Conservation (phyloP, 2,888 invertebrate species). For the Lacanobia wlatinum region DNA sequence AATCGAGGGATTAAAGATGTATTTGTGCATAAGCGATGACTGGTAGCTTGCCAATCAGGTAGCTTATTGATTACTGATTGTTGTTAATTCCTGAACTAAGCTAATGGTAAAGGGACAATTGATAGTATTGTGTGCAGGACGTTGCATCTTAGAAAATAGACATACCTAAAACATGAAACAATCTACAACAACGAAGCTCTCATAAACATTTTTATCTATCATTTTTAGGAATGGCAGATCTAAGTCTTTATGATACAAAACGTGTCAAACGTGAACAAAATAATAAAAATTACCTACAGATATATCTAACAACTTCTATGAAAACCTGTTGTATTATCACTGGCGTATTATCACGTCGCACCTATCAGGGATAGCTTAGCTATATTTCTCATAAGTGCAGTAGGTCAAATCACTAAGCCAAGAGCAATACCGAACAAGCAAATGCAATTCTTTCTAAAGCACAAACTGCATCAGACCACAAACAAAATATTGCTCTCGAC, state of each 20-base stretch:
- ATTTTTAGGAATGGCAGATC: no score
- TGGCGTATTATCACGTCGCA: no score
- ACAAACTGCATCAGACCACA: conserved; percentile 3
- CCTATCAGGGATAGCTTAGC: no score
- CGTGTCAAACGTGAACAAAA: no score
- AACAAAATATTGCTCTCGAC: conserved; percentile 3
- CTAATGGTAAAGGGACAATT: conserved; percentile 5
- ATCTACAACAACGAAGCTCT: neutral
- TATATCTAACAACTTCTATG: no score
- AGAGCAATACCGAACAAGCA: neutral
- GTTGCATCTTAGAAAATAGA: no score
- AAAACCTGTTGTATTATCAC: no score
- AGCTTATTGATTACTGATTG: conserved; percentile 49
- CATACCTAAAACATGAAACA: no score
- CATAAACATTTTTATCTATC: neutral
- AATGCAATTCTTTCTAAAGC: neutral
- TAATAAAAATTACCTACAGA: no score
- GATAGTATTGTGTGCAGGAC: neutral
- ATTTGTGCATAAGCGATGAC: conserved; percentile 49
- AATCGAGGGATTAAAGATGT: conserved; percentile 47
- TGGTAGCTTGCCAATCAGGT: conserved; percentile 36
- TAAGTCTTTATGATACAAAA: no score
- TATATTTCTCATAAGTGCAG: neutral
- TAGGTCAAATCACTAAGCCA: neutral
- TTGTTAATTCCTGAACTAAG: conserved; percentile 17